phyloP scores from a whole-genome alignment of 2,888 invertebrate species.

The Holacanthella duospinosa region DNA sequence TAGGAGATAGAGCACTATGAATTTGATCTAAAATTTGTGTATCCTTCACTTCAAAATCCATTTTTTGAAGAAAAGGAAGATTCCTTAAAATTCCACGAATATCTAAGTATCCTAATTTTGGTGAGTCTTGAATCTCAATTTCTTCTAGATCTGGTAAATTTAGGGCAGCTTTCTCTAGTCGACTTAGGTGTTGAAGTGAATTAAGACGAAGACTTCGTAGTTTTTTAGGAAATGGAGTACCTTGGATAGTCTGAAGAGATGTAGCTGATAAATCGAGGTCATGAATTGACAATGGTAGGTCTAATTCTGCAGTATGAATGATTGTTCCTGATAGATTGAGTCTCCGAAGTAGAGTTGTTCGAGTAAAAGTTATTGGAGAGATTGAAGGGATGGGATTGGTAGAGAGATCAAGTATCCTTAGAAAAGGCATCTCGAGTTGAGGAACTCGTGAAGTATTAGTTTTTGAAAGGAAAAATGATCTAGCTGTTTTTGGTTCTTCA shows the following conservation, averaged over 20 bases:
- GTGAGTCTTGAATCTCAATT: slow-evolving; percentile 62
- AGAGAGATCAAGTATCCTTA: slow-evolving; percentile 66
- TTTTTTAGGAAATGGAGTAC: slow-evolving; percentile 59
- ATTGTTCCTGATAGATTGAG: slow-evolving; percentile 67
- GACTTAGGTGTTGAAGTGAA: slow-evolving; percentile 56
- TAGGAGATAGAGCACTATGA: slow-evolving; percentile 46
- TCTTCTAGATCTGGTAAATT: slow-evolving; percentile 59
- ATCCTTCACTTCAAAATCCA: slow-evolving; percentile 80
- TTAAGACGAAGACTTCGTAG: slow-evolving; percentile 53
- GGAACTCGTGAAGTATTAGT: slow-evolving; percentile 54
- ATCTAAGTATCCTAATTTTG: slow-evolving; percentile 60
- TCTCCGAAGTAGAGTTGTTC: slow-evolving; percentile 65
- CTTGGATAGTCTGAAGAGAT: slow-evolving; percentile 63
- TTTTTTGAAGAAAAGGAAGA: slow-evolving; percentile 58
- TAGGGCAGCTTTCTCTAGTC: slow-evolving; percentile 73
- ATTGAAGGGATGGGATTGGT: slow-evolving; percentile 59
- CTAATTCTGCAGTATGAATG: slow-evolving; percentile 50
- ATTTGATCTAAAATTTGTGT: slow-evolving; percentile 57
- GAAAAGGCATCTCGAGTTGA: slow-evolving; percentile 64
- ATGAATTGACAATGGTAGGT: slow-evolving; percentile 59
- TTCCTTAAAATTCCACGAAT: slow-evolving; percentile 71
- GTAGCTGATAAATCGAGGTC: slow-evolving; percentile 70
- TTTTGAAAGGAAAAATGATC: slow-evolving; percentile 65
- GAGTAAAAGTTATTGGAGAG: slow-evolving; percentile 57
- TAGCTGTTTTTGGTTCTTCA: slow-evolving; percentile 75